These are phyloP conservation scores for Ochlodes sylvanus DNA, from an alignment of 2,888 invertebrate species.

Conservation along the genomic window DNA sequence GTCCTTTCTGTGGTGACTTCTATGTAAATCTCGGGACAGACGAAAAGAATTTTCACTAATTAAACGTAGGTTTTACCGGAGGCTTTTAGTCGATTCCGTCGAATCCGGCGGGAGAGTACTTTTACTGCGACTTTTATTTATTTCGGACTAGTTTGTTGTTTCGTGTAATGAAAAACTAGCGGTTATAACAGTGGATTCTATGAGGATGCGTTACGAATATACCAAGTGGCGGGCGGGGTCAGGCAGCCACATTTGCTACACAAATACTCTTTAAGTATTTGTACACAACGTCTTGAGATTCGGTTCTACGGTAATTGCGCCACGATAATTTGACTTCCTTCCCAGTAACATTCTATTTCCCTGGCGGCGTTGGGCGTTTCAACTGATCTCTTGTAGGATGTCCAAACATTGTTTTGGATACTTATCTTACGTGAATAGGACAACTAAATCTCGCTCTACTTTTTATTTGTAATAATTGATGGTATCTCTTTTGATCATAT, in stretches of 20 bases:
- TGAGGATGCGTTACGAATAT: conserved; percentile 46
- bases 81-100: conserved; percentile 60
- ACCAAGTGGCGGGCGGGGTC: conserved; percentile 49
- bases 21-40: conserved; percentile 74
- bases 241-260: conserved; percentile 62
- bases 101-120: conserved; percentile 66
- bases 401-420: conserved; percentile 48
- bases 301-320: conserved; percentile 67
- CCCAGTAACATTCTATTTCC: conserved; percentile 39
- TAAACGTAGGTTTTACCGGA: conserved; percentile 67
- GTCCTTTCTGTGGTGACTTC: conserved; percentile 78
- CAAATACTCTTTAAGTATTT: conserved; percentile 75
- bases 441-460: conserved; percentile 14
- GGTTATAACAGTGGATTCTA: conserved; percentile 45
- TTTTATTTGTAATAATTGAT: conserved; percentile 54
- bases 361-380: conserved; percentile 54
- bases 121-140: conserved; percentile 61
- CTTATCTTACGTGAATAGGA: conserved; percentile 16
- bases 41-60: conserved; percentile 72
- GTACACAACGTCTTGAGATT: conserved; percentile 68
- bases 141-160: conserved; percentile 58
- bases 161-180: conserved; percentile 54
- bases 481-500: conserved; percentile 55
- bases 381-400: conserved; percentile 58
- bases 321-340: conserved; percentile 67